phyloP scores from a whole-genome alignment of 1,140 invertebrate genomes.

The Drosophila ananassae region DNA sequence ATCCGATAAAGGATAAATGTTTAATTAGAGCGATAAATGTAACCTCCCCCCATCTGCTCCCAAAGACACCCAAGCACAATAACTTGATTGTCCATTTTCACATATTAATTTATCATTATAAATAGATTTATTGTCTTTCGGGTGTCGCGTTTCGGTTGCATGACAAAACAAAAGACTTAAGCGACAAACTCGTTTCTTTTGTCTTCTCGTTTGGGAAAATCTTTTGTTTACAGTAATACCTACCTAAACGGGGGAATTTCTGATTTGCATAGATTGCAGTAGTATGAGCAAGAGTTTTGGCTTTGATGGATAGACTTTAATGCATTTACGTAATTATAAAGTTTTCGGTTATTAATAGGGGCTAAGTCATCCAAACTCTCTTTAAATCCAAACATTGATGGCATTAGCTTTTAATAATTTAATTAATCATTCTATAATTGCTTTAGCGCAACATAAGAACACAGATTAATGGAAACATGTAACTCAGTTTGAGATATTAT shows the following conservation, averaged over 20 bases:
- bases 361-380: not conserved
- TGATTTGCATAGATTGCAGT: slow-evolving; percentile 32
- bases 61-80: slow-evolving; percentile 7
- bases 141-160: slow-evolving; percentile 33
- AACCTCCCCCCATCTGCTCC: slow-evolving; percentile 11
- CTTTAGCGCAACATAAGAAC: not conserved
- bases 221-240: slow-evolving; percentile 34
- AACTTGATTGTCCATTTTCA: slow-evolving; percentile 51
- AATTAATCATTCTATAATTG: not conserved
- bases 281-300: slow-evolving; percentile 9
- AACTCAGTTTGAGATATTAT: not conserved
- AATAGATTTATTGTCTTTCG: slow-evolving; percentile 57
- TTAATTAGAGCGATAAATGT: slow-evolving; percentile 74
- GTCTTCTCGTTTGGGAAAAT: slow-evolving; percentile 57
- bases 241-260: slow-evolving; percentile 11
- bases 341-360: not conserved
- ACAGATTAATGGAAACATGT: not conserved
- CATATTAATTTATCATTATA: slow-evolving; percentile 75
- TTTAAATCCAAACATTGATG: not conserved
- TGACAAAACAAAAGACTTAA: slow-evolving; percentile 76
- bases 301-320: slow-evolving; percentile 32
- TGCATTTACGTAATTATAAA: not conserved
- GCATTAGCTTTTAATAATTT: not conserved
- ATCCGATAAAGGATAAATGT: slow-evolving; percentile 68
- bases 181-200: slow-evolving; percentile 70